Evolutionary conservation across 2,113 vertebrate genomes (phyloP), one percentile per base, ranked within the genome.

Genomic region (Cyanoramphus novaezelandiae): DNA sequence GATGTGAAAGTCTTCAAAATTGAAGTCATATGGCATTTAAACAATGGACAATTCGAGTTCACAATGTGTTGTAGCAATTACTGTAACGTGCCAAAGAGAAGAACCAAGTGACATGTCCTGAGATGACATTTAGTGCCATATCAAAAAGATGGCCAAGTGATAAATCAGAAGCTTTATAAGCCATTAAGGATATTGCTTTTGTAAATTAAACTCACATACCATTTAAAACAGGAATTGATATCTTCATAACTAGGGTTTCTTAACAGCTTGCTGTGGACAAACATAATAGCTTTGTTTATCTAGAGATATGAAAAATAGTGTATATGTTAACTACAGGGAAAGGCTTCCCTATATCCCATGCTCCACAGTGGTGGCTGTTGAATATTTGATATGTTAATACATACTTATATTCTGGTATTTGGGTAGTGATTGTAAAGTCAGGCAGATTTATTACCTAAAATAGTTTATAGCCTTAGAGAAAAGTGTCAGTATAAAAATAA

Each of bases 361-460:
- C 11, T 88, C 46, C 50, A 78, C 60, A 29, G 13, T 82, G 55
- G 47, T 78, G 13, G 18, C 47, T 86, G 80, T 37, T 90, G 79
- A 96, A 93, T 95, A 95, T 86, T 90, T 93, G 39, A 86, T 93
- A 55, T 47, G 71, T 88, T 70, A 93, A 90, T 90, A 71, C 79
- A 81, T 93, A 95, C 94, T 92, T 94, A 91, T 92, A 90, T 69
- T 67, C 59, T 85, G 27, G 53, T 88, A 23, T 85, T 93, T 70
- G 50, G 63, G 29, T 33, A 83, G 50, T 83, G 68, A 85, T 95
- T 93, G 18, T 96, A 46, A 83, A 94, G 76, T 90, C 82, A 88
- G 82, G 43, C 82, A 90, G 82, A 94, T 95, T 90, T 95, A 90
- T 57, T 86, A 19, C 92, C 76, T 88, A 90, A 95, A 96, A 94